Base-by-base conservation (phyloP, 2,113 vertebrate genomes). In the Labeo catla region DNA sequence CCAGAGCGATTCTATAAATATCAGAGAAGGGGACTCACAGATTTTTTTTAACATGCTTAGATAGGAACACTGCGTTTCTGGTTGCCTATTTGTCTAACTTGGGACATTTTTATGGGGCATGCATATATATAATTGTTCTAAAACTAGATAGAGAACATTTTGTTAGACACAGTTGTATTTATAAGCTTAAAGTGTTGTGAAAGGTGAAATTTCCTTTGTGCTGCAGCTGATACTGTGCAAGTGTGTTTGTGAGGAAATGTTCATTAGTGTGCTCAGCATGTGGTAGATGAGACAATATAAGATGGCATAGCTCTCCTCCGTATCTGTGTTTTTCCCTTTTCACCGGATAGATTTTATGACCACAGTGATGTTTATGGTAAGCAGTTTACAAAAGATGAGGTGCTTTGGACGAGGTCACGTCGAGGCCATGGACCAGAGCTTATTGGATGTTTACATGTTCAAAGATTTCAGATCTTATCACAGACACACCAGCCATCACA, bases 1-100 rank as follows among this genome's bases (percentile, higher is more conserved):
- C 49, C 63, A 49, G 80, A 68, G 88, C 86, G 86, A 85, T 89
- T 85, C 91, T 93, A 93, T 93, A 94, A 93, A 93, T 93, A 93
- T 91, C 91, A 89, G 70, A 86, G 50, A 5, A 61, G 81, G 84
- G 83, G 88, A 84, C 89, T 76, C 57, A 39, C 68, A 50, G 47
- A 50, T 76, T 73, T 15, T 49, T 77, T 21, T 81, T 79, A 36
- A 0, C 72, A 36, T 81, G 65, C 77, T n/a, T 54, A 28, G 6
- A 49, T 72, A 47, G 49, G 49, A 70, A 72, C 84, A 72, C n/a
- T 63, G 50, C 0, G 2, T 49, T 86, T 80, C 50, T 36, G 8
- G 15, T 15, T 85, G 28, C 28, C 6, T 76, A 61, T 77, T 85
- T 78, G 34, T 81, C 61, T 79, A 49, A 66, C 73, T 83, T 39